Percentiles rank a stretch among this genome's conserved stretches.
phyloP scores from a whole-genome alignment of 2,888 invertebrate genomes.

The Andrena praecox region DNA sequence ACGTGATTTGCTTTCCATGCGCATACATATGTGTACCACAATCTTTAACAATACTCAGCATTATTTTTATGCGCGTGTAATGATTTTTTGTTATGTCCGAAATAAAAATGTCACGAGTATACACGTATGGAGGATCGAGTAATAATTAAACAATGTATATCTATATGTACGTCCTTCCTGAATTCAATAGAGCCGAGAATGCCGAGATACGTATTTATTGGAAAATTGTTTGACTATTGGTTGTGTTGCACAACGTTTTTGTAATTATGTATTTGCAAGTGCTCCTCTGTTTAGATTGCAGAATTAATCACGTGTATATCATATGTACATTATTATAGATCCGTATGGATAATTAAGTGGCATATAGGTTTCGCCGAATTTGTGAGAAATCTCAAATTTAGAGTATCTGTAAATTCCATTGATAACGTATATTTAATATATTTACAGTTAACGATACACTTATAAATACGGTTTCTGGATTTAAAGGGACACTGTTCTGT shows the following conservation, averaged over 20 bases:
- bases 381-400: conserved; percentile 40
- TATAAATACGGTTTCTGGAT: conserved; percentile 32
- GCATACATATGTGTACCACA: conserved; percentile 10
- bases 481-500: conserved; percentile 26
- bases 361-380: conserved; percentile 26
- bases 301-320: conserved; percentile 59
- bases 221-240: conserved; percentile 41
- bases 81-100: conserved; percentile 8
- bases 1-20: conserved; percentile 10
- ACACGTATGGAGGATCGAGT: conserved; percentile 16
- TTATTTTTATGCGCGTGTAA: conserved; percentile 31
- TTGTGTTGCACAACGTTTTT: conserved; percentile 48
- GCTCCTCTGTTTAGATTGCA: conserved; percentile 43
- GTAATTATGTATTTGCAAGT: conserved; percentile 50
- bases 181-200: conserved; percentile 44
- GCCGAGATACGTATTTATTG: conserved; percentile 28
- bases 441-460: conserved; percentile 50
- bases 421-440: conserved; percentile 51
- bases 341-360: conserved; percentile 38
- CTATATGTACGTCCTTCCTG: conserved; percentile 64
- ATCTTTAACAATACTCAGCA: conserved; percentile 50
- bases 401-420: conserved; percentile 44
- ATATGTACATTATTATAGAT: conserved; percentile 57
- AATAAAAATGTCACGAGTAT: conserved; percentile 3
- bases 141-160: conserved; percentile 67